Percentiles rank a stretch among this genome's conserved stretches.
These are phyloP conservation scores for Tetramorium alpestre DNA, from an alignment of 1,140 invertebrate species.

Conservation along the genomic window DNA sequence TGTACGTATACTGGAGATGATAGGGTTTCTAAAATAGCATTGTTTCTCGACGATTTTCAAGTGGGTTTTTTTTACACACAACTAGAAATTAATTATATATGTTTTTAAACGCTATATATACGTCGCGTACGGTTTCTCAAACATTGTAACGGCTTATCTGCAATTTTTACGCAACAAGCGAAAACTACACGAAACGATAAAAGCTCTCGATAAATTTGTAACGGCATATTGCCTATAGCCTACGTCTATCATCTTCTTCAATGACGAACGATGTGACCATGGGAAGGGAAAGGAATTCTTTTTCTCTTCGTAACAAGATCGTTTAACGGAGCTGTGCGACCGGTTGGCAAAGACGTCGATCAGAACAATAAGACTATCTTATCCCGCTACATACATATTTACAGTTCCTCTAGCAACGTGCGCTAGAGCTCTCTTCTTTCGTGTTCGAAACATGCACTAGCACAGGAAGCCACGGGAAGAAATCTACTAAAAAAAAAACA, in stretches of 20 bases:
- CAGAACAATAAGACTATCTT: slow-evolving; percentile 85
- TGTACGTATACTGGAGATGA: slow-evolving; percentile 44
- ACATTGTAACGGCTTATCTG: slow-evolving; percentile 40
- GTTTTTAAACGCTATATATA: slow-evolving; percentile 29
- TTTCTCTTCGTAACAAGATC: slow-evolving; percentile 58
- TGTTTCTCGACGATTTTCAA: slow-evolving; percentile 46
- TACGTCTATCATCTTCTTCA: slow-evolving; percentile 44
- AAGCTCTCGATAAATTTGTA: slow-evolving; percentile 49
- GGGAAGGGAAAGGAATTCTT: slow-evolving; percentile 34
- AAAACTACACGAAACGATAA: slow-evolving; percentile 56
- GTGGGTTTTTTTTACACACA: slow-evolving; percentile 29
- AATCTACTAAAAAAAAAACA: slow-evolving; percentile 38
- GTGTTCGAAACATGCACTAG: slow-evolving; percentile 78
- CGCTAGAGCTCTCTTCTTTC: slow-evolving; percentile 66
- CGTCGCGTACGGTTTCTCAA: slow-evolving; percentile 26
- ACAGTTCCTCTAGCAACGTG: slow-evolving; percentile 78
- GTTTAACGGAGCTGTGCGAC: slow-evolving; percentile 73
- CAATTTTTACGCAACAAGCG: slow-evolving; percentile 49
- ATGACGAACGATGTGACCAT: slow-evolving; percentile 22
- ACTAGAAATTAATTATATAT: slow-evolving; percentile 50
- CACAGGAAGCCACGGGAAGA: slow-evolving; percentile 67
- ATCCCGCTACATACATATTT: slow-evolving; percentile 85
- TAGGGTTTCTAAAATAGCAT: slow-evolving; percentile 42
- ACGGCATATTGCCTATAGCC: slow-evolving; percentile 26
- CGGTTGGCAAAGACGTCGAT: slow-evolving; percentile 81